Evolutionary conservation across 2,888 invertebrate species (phyloP), one percentile per base, ranked within the genome.

Genomic region (Drosophila paucipuncta): DNA sequence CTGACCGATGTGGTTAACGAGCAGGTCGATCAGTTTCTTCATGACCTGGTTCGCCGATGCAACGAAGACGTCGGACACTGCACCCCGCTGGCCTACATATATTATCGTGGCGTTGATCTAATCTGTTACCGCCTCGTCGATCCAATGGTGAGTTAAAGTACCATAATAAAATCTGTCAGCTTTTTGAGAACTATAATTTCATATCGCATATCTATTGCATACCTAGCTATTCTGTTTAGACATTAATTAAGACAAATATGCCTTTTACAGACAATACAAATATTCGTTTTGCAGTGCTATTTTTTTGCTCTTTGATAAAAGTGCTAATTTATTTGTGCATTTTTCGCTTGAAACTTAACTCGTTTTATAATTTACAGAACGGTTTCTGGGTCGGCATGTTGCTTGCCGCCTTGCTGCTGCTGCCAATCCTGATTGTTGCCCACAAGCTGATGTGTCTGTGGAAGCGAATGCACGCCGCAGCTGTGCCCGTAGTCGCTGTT

Each of bases 361-460:
- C n/a, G 41, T 11, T 31, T 33, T 10, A 30, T 9, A 1, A 37
- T 0, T 25, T 53, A 31, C 94, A 98, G 98, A 98, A 98, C 94
- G 98, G 97, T 53, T 97, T 97, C 94, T 98, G 98, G 98, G 95
- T 97, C 89, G 96, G 97, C 68, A 94, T 98, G 78, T 95, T 97
- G 73, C 97, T 97, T 96, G 96, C 97, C 92, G 94, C 97, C 82
- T 85, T 97, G 75, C 95, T 98, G 81, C 96, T 97, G 94, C 95
- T 97, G 91, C 97, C 98, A 62, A 95, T 97, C 73, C 95, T 98
- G 91, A 94, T 97, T 85, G 94, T 97, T 78, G 96, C 97, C 80
- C 96, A 96, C 82, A 96, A 96, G 78, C 94, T 98, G 91, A 96
- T 97, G 78, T 95, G 96, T 39, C 95, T 98, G 41, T 96, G 96